Conservation (phyloP, 2,797 vertebrate species). For the Anableps anableps region DNA sequence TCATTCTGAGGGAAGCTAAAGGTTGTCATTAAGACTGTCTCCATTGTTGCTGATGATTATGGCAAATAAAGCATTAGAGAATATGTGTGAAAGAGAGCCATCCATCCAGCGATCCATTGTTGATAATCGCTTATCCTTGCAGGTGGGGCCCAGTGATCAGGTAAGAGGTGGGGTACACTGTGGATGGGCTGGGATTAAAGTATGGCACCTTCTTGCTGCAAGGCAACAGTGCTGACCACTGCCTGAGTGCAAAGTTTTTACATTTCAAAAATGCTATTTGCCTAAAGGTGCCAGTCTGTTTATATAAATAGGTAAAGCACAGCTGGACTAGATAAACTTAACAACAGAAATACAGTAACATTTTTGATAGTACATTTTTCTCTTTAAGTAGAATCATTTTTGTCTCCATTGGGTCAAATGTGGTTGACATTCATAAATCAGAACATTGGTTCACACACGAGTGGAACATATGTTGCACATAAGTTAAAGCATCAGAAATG, state of each 20-base stretch:
- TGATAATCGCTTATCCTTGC: neutral
- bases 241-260: neutral
- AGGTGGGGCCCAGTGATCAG: neutral
- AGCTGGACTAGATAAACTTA: neutral
- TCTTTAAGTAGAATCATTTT: neutral
- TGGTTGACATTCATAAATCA: neutral
- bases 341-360: too few species aligned
- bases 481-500: neutral
- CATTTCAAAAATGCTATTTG: neutral
- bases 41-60: neutral
- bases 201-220: neutral
- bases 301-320: neutral
- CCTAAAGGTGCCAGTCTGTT: neutral
- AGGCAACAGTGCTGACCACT: neutral
- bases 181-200: neutral
- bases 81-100: neutral
- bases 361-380: neutral
- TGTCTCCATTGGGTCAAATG: neutral
- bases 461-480: neutral
- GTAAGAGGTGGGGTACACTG: neutral
- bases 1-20: neutral
- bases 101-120: neutral
- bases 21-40: neutral
- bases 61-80: neutral
- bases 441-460: neutral